Conservation (phyloP, 2,888 invertebrate species). For the Sphaerophoria taeniata region DNA sequence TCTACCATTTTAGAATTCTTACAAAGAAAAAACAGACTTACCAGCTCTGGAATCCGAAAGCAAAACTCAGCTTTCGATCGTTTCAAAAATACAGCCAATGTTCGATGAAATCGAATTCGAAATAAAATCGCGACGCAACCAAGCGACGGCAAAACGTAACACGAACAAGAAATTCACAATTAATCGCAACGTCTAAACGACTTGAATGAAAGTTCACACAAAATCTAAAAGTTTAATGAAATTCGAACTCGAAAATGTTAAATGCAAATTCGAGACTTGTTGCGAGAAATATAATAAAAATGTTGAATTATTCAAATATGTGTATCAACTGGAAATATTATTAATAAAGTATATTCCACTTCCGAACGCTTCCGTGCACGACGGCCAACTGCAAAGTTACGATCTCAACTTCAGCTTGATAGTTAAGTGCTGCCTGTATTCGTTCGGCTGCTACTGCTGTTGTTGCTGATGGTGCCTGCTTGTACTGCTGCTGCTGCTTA, state of each 20-base stretch:
- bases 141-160: slow-evolving; percentile 59
- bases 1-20: slow-evolving; percentile 56
- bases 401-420: slow-evolving; percentile 83
- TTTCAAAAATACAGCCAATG: slow-evolving; percentile 17
- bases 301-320: slow-evolving; percentile 72
- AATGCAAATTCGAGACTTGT: slow-evolving; percentile 3
- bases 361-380: slow-evolving; percentile 84
- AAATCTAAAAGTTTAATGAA: slow-evolving; percentile 51
- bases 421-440: slow-evolving; percentile 82
- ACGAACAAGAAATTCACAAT: not conserved
- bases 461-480: slow-evolving; percentile 42
- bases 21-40: slow-evolving; percentile 46
- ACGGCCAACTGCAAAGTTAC: slow-evolving; percentile 83
- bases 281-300: slow-evolving; percentile 15
- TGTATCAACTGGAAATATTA: slow-evolving; percentile 80
- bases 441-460: slow-evolving; percentile 76
- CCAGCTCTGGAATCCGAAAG: slow-evolving; percentile 48
- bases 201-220: not conserved
- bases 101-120: slow-evolving; percentile 31
- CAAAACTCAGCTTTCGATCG: slow-evolving; percentile 38
- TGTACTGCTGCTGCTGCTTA: slow-evolving; percentile 44
- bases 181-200: slow-evolving; percentile 11
- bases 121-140: slow-evolving; percentile 25
- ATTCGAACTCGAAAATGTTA: slow-evolving; percentile 42
- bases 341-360: slow-evolving; percentile 83